Evolutionary conservation across 2,888 invertebrate species (phyloP).

Genomic region (Lucinisca nassula): DNA sequence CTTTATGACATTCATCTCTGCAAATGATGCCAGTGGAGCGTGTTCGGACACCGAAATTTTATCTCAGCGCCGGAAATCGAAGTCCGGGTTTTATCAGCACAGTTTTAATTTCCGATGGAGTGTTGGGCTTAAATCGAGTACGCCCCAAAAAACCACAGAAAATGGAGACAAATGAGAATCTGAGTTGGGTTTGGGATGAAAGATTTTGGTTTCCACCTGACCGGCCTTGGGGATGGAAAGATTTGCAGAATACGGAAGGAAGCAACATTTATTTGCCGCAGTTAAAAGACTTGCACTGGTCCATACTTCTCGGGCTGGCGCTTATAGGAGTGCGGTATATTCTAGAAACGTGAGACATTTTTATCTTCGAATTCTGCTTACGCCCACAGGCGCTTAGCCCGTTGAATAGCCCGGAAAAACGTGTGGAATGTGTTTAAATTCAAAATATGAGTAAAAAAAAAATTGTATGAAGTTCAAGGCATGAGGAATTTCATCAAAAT

Average conservation of each 20-base stretch:
- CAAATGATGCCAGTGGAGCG: no score
- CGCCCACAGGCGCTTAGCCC: no score
- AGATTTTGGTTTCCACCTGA: conserved; percentile 46
- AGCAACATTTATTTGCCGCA: conserved; percentile 53
- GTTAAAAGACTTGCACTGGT: conserved; percentile 53
- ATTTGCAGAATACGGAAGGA: conserved; percentile 52
- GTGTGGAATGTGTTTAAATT: no score
- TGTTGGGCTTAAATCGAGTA: no score
- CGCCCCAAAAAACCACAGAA: neutral
- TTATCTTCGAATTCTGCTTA: no score
- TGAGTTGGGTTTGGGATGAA: conserved; percentile 44
- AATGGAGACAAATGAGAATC: neutral
- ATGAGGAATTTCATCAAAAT: no score
- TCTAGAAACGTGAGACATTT: conserved; percentile 48
- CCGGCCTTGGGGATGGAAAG: conserved; percentile 53
- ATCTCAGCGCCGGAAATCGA: no score
- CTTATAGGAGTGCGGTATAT: conserved; percentile 38
- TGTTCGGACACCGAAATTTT: no score
- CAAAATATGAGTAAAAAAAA: no score
- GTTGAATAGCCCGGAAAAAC: no score
- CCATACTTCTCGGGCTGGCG: conserved; percentile 34
- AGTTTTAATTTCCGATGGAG: neutral
- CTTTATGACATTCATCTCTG: no score
- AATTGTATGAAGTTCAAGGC: no score
- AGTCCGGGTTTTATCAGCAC: neutral